Conservation (phyloP, 2,888 invertebrate genomes). For the Drosophila rubida region DNA sequence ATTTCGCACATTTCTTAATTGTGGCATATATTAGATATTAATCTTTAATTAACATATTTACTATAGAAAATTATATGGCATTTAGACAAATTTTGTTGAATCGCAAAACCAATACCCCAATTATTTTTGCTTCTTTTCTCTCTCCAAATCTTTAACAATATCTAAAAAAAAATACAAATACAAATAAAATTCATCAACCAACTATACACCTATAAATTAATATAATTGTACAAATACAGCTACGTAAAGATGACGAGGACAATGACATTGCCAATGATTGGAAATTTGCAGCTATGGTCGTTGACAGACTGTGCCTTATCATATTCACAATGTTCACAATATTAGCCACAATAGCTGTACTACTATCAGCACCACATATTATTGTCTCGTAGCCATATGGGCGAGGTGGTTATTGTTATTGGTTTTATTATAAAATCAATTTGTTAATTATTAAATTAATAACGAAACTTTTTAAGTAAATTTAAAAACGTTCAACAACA, state of each 20-base stretch:
- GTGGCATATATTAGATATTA: neutral
- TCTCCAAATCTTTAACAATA: constrained; percentile 35
- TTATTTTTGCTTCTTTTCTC: constrained; percentile 39
- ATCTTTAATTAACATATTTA: neutral
- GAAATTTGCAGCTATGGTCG: constrained; percentile 99
- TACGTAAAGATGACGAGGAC: constrained; percentile 97
- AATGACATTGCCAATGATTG: constrained; percentile 98
- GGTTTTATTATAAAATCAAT: constrained; percentile 86
- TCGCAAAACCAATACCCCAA: constrained; percentile 33
- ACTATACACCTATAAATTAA: constrained; percentile 16
- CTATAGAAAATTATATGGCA: neutral
- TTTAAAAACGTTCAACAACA: constrained; percentile 66
- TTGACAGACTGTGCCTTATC: constrained; percentile 99
- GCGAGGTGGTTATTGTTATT: constrained; percentile 86
- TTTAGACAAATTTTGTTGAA: constrained; percentile 2
- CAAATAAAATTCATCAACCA: constrained; percentile 21
- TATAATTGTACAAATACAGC: constrained; percentile 85
- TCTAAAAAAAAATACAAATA: neutral
- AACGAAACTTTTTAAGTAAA: constrained; percentile 85
- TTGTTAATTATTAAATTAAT: constrained; percentile 86
- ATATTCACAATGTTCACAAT: constrained; percentile 99
- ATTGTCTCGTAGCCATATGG: constrained; percentile 86
- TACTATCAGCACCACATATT: constrained; percentile 96
- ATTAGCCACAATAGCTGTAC: constrained; percentile 98
- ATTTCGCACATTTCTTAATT: neutral